Base-by-base conservation (phyloP, 2,888 invertebrate genomes). In the Automeris io region DNA sequence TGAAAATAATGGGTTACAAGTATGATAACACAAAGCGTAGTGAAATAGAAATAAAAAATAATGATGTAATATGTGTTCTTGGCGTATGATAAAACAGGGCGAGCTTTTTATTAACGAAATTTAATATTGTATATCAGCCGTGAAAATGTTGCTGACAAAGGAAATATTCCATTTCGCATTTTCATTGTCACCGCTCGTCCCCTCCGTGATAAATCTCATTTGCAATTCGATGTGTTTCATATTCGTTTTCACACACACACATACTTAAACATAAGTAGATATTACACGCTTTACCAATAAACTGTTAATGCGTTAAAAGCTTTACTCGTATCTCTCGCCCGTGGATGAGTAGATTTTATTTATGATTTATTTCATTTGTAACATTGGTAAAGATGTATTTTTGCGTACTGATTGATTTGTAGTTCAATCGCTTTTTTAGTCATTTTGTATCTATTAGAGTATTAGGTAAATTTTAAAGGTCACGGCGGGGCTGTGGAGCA, bases 121-220 rank as follows among this genome's bases (percentile, higher is more conserved):
- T 29, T 29, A 29, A 29, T 29, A 29, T 8, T 16, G 29, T 8
- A 8, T 29, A 16, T 16, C 16, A 16, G 16, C 8, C 16, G 16
- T n/a, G 16, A 16, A n/a, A 29, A 16, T 16, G 16, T 29, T 16
- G 29, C 16, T 26, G 26, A 29, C 29, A 16, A 29, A 29, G 29
- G 29, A 9, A 29, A 29, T 29, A 29, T 29, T 29, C 16, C 16
- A 13, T 34, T 23, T 5, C 23, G 6, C n/a, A 34, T 34, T 13
- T 34, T 22, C n/a, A 22, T 34, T 22, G 22, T 34, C 34, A 23
- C 5, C 16, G 22, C 23, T 22, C n/a, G 16, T 16, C 34, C 23
- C 8, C 11, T 13, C 12, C 5, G 6, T 34, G 5, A 34, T 23
- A 13, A 16, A 23, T 23, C 23, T 18, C 23, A 23, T 23, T 23